Base-by-base conservation (phyloP, 2,113 vertebrate genomes). In the Greenwoodochromis staneri region DNA sequence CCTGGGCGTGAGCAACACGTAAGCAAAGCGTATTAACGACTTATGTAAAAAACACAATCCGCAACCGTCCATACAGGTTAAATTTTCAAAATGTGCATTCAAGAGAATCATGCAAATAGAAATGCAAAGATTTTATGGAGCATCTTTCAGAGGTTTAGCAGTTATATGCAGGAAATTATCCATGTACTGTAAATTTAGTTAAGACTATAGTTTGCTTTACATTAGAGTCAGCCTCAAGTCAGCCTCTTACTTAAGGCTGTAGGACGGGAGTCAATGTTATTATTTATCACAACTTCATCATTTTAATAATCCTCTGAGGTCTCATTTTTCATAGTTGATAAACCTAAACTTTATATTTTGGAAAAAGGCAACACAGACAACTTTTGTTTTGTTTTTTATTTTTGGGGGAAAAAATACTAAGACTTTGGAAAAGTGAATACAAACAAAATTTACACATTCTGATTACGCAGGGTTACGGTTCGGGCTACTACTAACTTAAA, bases 11-110 rank as follows among this genome's bases (percentile, higher is more conserved):
- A 81, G 66, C 78, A 12, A 54, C 29, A 51, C 2, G 5, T 84
- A 66, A 53, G 47, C 59, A 83, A 80, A 21, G 24, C 2, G 2
- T 24, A 40, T 12, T 21, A 51, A 40, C 69, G 6, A 12, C 36
- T 88, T 81, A 12, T 73, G 81, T 82, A 61, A 84, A 91, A 86
- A 17, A 80, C 80, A 73, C 8, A 73, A 73, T 83, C 21, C 27
- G 24, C 21, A 86, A 80, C 54, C 27, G n/a, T 85, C 45, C 11
- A 34, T 40, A 36, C 31, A 45, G 31, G 45, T 81, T 7, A 12
- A 16, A 45, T 45, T 45, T 73, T 85, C 29, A 45, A 59, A 55
- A 21, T 53, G 34, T 19, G 29, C 19, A 59, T 55, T 84, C 24
- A 87, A 42, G 69, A n/a, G 29, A 54, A 36, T 21, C 13, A 14